A percentile compares a stretch with the other conserved stretches of the same genome.
Evolutionary conservation across 2,113 vertebrate genomes (phyloP).

Genomic region (Xiphophorus hellerii): DNA sequence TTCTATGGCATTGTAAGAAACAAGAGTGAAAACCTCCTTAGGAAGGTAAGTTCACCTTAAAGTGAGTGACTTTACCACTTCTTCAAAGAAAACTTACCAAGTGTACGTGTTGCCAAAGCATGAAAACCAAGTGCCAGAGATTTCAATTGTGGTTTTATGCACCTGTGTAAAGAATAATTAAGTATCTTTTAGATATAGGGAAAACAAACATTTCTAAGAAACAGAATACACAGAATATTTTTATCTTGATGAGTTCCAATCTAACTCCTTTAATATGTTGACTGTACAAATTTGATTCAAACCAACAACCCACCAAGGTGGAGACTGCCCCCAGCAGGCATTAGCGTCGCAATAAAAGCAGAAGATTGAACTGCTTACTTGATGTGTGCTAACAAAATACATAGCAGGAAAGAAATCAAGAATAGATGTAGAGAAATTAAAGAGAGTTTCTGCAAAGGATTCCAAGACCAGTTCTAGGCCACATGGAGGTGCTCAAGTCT

Average conservation of each 20-base stretch:
- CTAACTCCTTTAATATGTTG: neutral
- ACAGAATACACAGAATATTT: neutral
- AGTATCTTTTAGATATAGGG: neutral
- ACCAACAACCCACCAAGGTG: too few species aligned
- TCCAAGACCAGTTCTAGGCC: too few species aligned
- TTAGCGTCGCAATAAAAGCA: neutral
- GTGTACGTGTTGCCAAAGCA: slow-evolving; percentile 86
- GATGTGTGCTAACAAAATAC: neutral
- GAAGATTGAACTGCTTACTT: too few species aligned
- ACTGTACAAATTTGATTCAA: too few species aligned
- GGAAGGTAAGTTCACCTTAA: neutral
- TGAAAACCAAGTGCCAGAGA: slow-evolving; percentile 91
- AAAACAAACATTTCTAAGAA: neutral
- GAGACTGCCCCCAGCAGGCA: neutral
- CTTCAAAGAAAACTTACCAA: slow-evolving; percentile 81
- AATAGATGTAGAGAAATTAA: too few species aligned
- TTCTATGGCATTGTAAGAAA: neutral
- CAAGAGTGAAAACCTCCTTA: neutral
- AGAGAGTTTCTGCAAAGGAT: too few species aligned
- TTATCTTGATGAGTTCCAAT: neutral
- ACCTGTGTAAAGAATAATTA: slow-evolving; percentile 68
- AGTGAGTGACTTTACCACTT: too few species aligned
- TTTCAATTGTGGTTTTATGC: slow-evolving; percentile 89
- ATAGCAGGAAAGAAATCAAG: neutral
- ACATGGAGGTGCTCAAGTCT: neutral